Evolutionary conservation across 2,888 invertebrate species (phyloP), one percentile per base, ranked within the genome.

Genomic region (Eucera pruinosa): DNA sequence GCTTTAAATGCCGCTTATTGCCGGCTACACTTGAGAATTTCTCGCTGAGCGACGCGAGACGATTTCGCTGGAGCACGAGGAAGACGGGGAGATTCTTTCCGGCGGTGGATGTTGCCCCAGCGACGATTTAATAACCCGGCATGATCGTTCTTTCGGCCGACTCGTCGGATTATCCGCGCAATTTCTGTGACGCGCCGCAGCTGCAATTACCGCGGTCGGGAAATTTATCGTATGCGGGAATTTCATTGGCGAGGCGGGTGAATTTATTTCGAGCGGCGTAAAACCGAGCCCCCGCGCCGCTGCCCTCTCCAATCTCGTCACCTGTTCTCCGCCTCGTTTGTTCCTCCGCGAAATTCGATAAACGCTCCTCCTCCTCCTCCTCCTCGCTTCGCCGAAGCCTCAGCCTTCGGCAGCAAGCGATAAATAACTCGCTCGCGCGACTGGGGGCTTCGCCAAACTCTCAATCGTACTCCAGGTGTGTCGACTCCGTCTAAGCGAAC

Each of bases 141-240:
- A 69, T 23, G 62, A 74, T 67, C 54, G 62, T 68, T 61, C 64
- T 62, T 71, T 33, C 66, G 25, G 33, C 43, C 30, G 71, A 61
- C 60, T 30, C 41, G 39, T 18, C 18, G 75, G 64, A 76, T 78
- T 70, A 70, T 45, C 47, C 66, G 66, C 11, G 70, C 60, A 67
- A 75, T 70, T 70, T 66, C 62, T 27, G 45, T 36, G 57, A 70
- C 55, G 43, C 45, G 25, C 30, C 18, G 27, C 36, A 9, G 43
- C 52, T 25, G 30, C 76, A 70, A 78, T 78, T 76, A 70, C 76
- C 61, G 67, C 58, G 61, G 52, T 15, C 33, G 52, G 62, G 5
- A 48, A 78, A 78, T 78, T 78, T 70, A 78, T 71, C 43, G 70
- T 23, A 36, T 18, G 36, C 57, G 70, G 66, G 52, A 78, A 76